Evolutionary conservation across 30 jellyfish, hydroid and myxozoan species (phyloP).

Genomic region (Hydractinia echinata): DNA sequence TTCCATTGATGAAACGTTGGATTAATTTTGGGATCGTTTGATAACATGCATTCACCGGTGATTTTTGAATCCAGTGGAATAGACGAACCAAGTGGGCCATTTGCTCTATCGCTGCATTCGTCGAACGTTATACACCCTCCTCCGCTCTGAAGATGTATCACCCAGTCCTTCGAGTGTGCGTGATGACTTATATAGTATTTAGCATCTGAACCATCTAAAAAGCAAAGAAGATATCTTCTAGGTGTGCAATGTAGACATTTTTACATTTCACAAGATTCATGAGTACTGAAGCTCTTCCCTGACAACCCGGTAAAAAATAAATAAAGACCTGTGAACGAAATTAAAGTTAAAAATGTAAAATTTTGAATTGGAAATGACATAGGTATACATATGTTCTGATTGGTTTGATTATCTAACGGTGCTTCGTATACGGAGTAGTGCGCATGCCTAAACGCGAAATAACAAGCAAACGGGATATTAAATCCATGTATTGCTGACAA

Average conservation of each 20-base stretch:
- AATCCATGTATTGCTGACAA: no score
- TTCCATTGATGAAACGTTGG: slow-evolving; percentile 88
- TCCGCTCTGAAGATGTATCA: slow-evolving; percentile 89
- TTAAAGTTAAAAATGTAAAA: no score
- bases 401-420: no score
- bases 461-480: no score
- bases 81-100: slow-evolving; percentile 94
- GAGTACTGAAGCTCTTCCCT: not conserved
- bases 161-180: slow-evolving; percentile 65
- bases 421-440: no score
- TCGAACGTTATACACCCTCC: slow-evolving; percentile 72
- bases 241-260: not conserved
- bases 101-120: slow-evolving; percentile 61
- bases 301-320: not conserved
- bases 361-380: no score
- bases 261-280: not conserved
- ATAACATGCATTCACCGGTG: slow-evolving; percentile 77
- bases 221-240: not conserved
- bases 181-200: slow-evolving; percentile 53
- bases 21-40: slow-evolving; percentile 70
- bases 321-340: no score
- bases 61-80: slow-evolving; percentile 50
- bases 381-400: no score
- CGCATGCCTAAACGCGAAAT: no score
- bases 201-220: slow-evolving; percentile 80